Percentiles rank a stretch among this genome's conserved stretches.
Conservation (phyloP, 2,888 invertebrate species). For the Hirtodrosophila confusa region DNA sequence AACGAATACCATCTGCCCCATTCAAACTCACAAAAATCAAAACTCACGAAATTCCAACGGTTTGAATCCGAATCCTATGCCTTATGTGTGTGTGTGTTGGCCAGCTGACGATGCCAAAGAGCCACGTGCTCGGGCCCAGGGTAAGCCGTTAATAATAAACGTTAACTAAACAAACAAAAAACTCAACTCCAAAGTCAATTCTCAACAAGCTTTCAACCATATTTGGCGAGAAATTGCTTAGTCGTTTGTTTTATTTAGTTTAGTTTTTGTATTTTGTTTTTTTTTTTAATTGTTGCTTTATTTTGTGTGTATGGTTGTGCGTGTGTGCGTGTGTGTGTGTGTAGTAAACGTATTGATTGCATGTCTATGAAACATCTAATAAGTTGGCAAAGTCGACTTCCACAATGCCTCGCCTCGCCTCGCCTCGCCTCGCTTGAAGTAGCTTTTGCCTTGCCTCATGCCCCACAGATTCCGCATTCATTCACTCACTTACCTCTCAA, state of each 20-base stretch:
- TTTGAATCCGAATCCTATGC: slow-evolving; percentile 14
- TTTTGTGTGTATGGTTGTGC: slow-evolving; percentile 10
- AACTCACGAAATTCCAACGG: too few relatives aligned
- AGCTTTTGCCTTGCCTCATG: slow-evolving; percentile 11
- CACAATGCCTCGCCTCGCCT: slow-evolving; percentile 6
- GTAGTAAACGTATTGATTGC: slow-evolving; percentile 41
- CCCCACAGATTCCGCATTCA: slow-evolving; percentile 7
- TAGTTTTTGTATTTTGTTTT: slow-evolving; percentile 20
- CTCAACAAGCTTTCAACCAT: slow-evolving; percentile 1
- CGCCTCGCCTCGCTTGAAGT: not conserved
- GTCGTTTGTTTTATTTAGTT: slow-evolving; percentile 23
- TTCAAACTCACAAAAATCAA: slow-evolving; percentile 2
- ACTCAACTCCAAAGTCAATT: slow-evolving; percentile 20
- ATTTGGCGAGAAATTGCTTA: slow-evolving; percentile 30
- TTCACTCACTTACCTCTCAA: slow-evolving; percentile 48
- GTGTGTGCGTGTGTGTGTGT: slow-evolving; percentile 19
- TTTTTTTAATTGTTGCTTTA: slow-evolving; percentile 15
- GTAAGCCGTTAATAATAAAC: slow-evolving; percentile 67
- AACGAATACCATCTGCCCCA: slow-evolving; percentile 5
- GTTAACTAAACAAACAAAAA: slow-evolving; percentile 5
- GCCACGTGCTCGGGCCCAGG: slow-evolving; percentile 72
- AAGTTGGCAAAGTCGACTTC: slow-evolving; percentile 8
- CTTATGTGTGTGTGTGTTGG: slow-evolving; percentile 16
- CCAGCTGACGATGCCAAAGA: slow-evolving; percentile 78
- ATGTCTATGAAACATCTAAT: slow-evolving; percentile 25